Percentiles rank a stretch among this genome's conserved stretches.
Evolutionary conservation across 2,797 vertebrate species (phyloP).

Genomic region (Sebastes hubbsi): DNA sequence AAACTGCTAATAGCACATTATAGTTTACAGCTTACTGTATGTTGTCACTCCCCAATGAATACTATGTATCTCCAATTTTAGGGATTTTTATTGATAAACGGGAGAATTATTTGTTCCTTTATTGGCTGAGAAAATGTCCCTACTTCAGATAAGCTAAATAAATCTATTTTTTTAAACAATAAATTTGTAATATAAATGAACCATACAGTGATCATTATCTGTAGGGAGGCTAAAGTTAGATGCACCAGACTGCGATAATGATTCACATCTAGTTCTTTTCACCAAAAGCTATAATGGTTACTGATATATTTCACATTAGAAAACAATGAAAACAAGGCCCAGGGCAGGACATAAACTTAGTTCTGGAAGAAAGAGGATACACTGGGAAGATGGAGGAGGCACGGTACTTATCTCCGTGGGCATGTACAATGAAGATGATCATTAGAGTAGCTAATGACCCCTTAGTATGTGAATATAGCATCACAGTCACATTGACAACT

Average conservation of each 20-base stretch:
- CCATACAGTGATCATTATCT: background rate
- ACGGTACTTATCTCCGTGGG: background rate
- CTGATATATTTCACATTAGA: conserved; percentile 25
- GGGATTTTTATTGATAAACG: background rate
- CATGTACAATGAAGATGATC: conserved; percentile 12
- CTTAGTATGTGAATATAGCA: background rate
- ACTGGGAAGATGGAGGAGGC: conserved; percentile 56
- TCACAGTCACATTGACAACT: background rate
- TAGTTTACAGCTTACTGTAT: background rate
- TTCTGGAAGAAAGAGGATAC: conserved; percentile 63
- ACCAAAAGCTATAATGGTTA: conserved; percentile 12
- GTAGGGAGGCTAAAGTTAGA: background rate
- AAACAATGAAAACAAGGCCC: conserved; percentile 39
- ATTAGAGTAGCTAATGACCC: conserved; percentile 18
- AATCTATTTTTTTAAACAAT: background rate
- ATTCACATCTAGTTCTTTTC: conserved; percentile 9
- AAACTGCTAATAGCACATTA: background rate
- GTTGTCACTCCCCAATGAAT: background rate
- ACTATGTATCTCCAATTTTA: background rate
- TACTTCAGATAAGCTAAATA: background rate
- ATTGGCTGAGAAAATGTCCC: background rate
- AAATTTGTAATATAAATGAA: background rate
- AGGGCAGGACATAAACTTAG: conserved; percentile 27
- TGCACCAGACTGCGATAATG: background rate
- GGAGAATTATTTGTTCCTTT: background rate